phyloP scores from a whole-genome alignment of 1,140 invertebrate genomes.

The Achatina immaculata region DNA sequence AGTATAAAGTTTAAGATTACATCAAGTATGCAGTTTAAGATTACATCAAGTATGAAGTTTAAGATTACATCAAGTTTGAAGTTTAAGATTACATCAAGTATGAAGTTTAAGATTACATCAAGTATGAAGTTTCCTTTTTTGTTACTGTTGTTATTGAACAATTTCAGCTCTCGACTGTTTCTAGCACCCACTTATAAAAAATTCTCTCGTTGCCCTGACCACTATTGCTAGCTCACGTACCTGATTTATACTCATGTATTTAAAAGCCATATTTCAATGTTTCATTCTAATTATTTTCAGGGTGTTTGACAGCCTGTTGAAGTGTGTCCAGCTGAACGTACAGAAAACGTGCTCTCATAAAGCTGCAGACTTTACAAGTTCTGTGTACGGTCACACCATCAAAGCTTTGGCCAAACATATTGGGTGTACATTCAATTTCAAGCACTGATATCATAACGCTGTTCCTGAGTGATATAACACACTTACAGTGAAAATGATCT shows the following conservation, averaged over 20 bases:
- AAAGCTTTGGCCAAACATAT: conserved; percentile 1
- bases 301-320: neutral
- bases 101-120: too few species aligned
- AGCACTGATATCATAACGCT: neutral
- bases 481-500: neutral
- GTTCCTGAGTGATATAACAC: neutral
- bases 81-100: too few species aligned
- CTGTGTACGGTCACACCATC: neutral
- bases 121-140: too few species aligned
- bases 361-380: conserved; percentile 5
- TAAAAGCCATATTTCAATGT: too few species aligned
- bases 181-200: neutral
- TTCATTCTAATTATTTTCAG: too few species aligned
- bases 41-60: too few species aligned
- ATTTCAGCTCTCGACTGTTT: too few species aligned
- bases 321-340: conserved; percentile 15
- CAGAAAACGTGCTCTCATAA: neutral
- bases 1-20: too few species aligned
- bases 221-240: too few species aligned
- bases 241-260: too few species aligned
- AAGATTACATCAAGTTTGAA: too few species aligned
- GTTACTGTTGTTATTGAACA: neutral
- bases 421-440: conserved; percentile 4
- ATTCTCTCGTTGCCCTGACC: neutral
- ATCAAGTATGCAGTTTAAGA: too few species aligned